Evolutionary conservation across 1,140 invertebrate genomes (phyloP).

Genomic region (Chlorops oryzae): DNA sequence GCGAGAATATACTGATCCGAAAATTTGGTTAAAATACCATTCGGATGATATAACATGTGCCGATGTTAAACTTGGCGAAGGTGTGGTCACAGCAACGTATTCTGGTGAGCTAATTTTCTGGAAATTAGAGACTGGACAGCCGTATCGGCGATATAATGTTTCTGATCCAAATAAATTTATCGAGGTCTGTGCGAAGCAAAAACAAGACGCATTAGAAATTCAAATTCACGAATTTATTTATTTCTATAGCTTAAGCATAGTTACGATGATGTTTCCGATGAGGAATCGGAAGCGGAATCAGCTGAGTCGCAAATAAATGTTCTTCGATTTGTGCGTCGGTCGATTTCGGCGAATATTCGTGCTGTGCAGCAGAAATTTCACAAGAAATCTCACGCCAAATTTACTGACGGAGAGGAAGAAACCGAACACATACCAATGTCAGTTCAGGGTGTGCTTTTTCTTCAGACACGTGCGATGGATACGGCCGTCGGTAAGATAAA

Average conservation of each 20-base stretch:
- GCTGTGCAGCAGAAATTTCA: too few relatives aligned
- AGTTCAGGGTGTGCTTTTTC: constrained; percentile 54
- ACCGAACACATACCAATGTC: constrained; percentile 36
- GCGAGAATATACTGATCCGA: constrained; percentile 50
- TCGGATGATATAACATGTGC: constrained; percentile 65
- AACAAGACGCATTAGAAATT: too few relatives aligned
- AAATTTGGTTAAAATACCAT: constrained; percentile 62
- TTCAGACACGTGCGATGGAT: constrained; percentile 49
- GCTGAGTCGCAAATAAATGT: constrained; percentile 4
- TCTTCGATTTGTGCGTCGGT: constrained; percentile 12
- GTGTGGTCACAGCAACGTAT: constrained; percentile 62
- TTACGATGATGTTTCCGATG: neutral
- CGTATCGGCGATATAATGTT: constrained; percentile 53
- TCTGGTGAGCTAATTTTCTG: constrained; percentile 74
- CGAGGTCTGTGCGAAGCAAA: too few relatives aligned
- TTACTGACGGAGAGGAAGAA: neutral
- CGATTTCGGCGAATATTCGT: constrained; percentile 10
- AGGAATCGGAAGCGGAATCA: too few relatives aligned
- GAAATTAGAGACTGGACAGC: constrained; percentile 66
- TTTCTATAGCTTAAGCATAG: constrained; percentile 2
- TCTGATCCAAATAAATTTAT: constrained; percentile 47
- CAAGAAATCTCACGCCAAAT: too few relatives aligned
- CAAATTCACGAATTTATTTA: neutral
- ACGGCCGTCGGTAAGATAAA: constrained; percentile 47
- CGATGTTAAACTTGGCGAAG: constrained; percentile 55